These are phyloP conservation scores for Sisor rabdophorus DNA, from an alignment of 2,113 vertebrate species.

Conservation along the genomic window DNA sequence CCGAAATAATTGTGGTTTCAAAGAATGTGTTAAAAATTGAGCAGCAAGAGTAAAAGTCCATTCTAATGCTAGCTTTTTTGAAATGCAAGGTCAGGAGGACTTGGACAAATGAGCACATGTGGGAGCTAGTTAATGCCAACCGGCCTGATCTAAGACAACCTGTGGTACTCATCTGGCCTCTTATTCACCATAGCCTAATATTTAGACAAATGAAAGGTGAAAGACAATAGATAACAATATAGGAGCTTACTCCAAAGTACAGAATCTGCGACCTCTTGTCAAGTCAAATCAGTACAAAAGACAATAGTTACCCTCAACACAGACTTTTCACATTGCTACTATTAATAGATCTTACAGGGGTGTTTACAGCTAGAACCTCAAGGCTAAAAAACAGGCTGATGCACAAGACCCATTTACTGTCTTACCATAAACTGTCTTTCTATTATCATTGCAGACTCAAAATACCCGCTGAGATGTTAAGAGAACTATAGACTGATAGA, in stretches of 20 bases:
- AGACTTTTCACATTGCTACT: too few species aligned
- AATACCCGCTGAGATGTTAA: too few species aligned
- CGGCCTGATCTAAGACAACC: neutral
- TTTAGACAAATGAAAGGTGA: conserved; percentile 35
- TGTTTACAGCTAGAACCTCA: too few species aligned
- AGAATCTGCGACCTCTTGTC: conserved; percentile 16
- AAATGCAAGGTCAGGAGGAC: conserved; percentile 33
- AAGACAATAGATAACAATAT: conserved; percentile 32
- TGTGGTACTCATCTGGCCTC: conserved; percentile 6
- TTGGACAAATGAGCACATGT: conserved; percentile 32
- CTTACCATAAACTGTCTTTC: too few species aligned
- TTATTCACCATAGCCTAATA: conserved; percentile 7
- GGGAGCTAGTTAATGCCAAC: conserved; percentile 34
- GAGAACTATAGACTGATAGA: too few species aligned
- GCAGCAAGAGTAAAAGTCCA: conserved; percentile 29
- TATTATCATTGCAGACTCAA: too few species aligned
- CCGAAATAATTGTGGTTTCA: conserved; percentile 32
- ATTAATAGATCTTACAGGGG: too few species aligned
- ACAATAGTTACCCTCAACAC: too few species aligned
- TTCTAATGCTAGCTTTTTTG: conserved; percentile 42
- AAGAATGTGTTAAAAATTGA: conserved; percentile 21
- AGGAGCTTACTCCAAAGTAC: conserved; percentile 20
- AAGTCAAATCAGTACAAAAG: conserved; percentile 6
- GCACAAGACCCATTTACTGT: too few species aligned
- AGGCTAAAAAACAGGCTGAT: too few species aligned